A percentile compares a stretch with the other conserved stretches of the same genome.
These are phyloP conservation scores for Hartigia nigra DNA, from an alignment of 2,888 invertebrate genomes.

Conservation along the genomic window DNA sequence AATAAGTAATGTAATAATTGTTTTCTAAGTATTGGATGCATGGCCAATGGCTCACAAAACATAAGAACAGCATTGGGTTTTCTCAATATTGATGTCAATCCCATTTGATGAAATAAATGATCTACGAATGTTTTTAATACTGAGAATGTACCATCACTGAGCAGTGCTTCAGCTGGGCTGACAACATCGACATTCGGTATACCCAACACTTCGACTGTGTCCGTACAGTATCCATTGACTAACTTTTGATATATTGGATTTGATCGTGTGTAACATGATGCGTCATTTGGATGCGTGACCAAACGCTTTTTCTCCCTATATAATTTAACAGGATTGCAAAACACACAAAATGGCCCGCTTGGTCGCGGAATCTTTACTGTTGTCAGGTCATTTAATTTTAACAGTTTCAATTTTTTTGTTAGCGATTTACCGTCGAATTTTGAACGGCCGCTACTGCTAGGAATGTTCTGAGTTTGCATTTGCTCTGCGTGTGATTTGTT, in stretches of 20 bases:
- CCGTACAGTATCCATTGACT: constrained; percentile 62
- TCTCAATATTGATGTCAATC: constrained; percentile 55
- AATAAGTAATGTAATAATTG: constrained; percentile 64
- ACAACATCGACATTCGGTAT: constrained; percentile 64
- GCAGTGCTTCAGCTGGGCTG: constrained; percentile 62
- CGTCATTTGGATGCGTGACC: constrained; percentile 51
- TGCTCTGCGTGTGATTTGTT: constrained; percentile 46
- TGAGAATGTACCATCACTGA: constrained; percentile 57
- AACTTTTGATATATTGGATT: constrained; percentile 61
- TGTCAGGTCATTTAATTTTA: constrained; percentile 54
- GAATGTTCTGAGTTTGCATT: constrained; percentile 40
- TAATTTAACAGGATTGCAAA: constrained; percentile 61
- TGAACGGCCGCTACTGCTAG: constrained; percentile 31
- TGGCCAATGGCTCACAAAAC: constrained; percentile 64
- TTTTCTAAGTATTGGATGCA: constrained; percentile 59
- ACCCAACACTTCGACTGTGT: constrained; percentile 59
- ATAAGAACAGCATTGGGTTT: constrained; percentile 63
- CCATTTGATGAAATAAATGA: constrained; percentile 64
- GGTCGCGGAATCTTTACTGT: constrained; percentile 51
- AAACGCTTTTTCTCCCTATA: constrained; percentile 61
- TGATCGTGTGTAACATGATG: constrained; percentile 53
- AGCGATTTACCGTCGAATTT: constrained; percentile 57
- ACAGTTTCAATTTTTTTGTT: constrained; percentile 52
- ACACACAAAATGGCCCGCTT: constrained; percentile 63
- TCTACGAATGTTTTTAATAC: constrained; percentile 61